phyloP scores from a whole-genome alignment of 2,888 invertebrate genomes.

The Apotomis betuletana region DNA sequence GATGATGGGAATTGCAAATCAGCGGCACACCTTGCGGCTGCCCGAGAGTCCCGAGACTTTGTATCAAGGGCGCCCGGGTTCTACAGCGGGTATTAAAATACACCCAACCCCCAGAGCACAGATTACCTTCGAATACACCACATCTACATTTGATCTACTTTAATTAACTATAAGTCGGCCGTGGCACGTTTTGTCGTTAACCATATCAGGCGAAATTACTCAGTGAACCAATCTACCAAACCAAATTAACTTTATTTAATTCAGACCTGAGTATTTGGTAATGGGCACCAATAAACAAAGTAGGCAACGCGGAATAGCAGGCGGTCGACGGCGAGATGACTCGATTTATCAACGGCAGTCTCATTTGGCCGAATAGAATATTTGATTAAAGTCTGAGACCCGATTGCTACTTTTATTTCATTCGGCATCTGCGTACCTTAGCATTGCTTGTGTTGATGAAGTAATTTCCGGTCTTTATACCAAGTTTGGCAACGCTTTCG shows the following conservation, averaged over 20 bases:
- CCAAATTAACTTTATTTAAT: conserved; percentile 45
- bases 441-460: conserved; percentile 24
- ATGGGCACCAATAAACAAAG: conserved; percentile 61
- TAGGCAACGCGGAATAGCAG: conserved; percentile 50
- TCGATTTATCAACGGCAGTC: conserved; percentile 66
- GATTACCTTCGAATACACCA: conserved; percentile 21
- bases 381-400: conserved; percentile 63
- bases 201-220: conserved; percentile 5
- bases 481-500: conserved; percentile 41
- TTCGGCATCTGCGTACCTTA: conserved; percentile 45
- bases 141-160: conserved; percentile 27
- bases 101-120: conserved; percentile 19
- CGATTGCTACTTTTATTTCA: conserved; percentile 57
- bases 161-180: conserved; percentile 34
- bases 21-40: conserved; percentile 50
- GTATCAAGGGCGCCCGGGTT: conserved; percentile 27
- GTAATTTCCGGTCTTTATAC: conserved; percentile 28
- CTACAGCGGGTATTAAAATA: conserved; percentile 19
- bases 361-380: conserved; percentile 63
- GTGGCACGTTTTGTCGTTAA: conserved; percentile 24
- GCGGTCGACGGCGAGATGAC: conserved; percentile 56
- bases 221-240: conserved; percentile 38
- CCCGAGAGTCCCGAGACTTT: conserved; percentile 28
- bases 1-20: conserved; percentile 68
- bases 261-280: conserved; percentile 53